A percentile compares a stretch with the other conserved stretches of the same genome.
Evolutionary conservation across 2,888 invertebrate genomes (phyloP).

Genomic region (Amphipoea oculea): DNA sequence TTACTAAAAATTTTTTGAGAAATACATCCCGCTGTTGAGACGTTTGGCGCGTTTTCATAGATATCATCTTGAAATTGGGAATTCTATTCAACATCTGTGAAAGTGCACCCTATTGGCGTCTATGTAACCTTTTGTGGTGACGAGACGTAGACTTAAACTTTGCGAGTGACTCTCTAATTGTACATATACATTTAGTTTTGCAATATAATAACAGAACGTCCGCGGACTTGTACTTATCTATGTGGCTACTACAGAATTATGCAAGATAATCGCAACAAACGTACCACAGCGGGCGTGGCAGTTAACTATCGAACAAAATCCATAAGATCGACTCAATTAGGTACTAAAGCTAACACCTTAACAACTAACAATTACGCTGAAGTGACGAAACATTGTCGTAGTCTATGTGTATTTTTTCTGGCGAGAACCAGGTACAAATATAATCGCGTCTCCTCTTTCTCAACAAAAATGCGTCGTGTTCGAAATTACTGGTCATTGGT

Average conservation of each 20-base stretch:
- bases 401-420: conserved; percentile 5
- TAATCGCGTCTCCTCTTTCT: neutral
- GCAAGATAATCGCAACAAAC: conserved; percentile 23
- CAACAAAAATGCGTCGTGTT: neutral
- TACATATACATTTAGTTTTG: neutral
- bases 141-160: conserved; percentile 1
- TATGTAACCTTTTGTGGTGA: conserved; percentile 10
- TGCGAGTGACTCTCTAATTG: conserved; percentile 2
- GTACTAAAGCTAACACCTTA: conserved; percentile 47
- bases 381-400: conserved; percentile 28
- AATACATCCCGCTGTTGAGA: conserved; percentile 31
- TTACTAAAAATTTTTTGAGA: conserved; percentile 27
- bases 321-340: conserved; percentile 34
- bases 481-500: neutral
- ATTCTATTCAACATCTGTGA: neutral
- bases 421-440: conserved; percentile 5
- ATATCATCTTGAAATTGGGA: conserved; percentile 5
- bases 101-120: neutral
- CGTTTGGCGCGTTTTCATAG: conserved; percentile 16
- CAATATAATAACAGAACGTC: neutral
- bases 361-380: conserved; percentile 37
- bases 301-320: conserved; percentile 33
- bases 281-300: conserved; percentile 26
- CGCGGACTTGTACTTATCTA: conserved; percentile 18
- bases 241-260: conserved; percentile 22